Base-by-base conservation (phyloP, 2,113 vertebrate species). In the Notarius quadriscutis region DNA sequence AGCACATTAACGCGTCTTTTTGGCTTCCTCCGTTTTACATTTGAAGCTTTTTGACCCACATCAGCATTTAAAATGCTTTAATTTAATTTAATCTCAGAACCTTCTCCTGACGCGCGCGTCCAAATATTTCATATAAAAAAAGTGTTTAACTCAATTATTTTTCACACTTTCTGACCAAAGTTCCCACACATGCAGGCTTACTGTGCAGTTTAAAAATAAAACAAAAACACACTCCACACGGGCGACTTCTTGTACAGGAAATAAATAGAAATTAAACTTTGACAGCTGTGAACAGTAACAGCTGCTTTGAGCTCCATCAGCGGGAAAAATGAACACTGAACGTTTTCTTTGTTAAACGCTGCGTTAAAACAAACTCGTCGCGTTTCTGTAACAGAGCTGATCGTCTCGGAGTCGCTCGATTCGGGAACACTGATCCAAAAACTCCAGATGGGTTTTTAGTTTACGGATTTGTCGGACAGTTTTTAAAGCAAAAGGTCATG, bases 1-100 rank as follows among this genome's bases (percentile, higher is more conserved):
- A 55, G 75, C 55, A 81, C 20, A 67, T 87, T 57, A 71, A 81
- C 22, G 57, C 85, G 27, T 34, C 72, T 90, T 93, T 93, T 93
- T 92, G 93, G 92, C 91, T 94, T 94, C 87, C 93, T 71, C 87
- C 90, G 22, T 86, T 78, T 51, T 77, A 91, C 81, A 85, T 63
- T 15, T 78, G 53, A 83, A 53, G 81, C 20, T 11, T 83, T 93
- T 89, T 75, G 57, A 92, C 87, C 84, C n/a, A 90, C 86, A 53
- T 89, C 91, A 88, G 48, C 34, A 81, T 91, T 90, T 69, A 87
- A 81, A 8, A 41, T 41, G 2, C 79, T 55, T 30, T 78, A 8
- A 7, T 27, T 27, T 34, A 2, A 58, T 20, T 87, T 88, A 3
- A 75, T 82, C 15, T 87, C 88, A 87, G 87, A 89, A 62, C 71